These are phyloP conservation scores for Siderastrea radians DNA, from an alignment of 92 coral and sea anemone species.

Conservation along the genomic window DNA sequence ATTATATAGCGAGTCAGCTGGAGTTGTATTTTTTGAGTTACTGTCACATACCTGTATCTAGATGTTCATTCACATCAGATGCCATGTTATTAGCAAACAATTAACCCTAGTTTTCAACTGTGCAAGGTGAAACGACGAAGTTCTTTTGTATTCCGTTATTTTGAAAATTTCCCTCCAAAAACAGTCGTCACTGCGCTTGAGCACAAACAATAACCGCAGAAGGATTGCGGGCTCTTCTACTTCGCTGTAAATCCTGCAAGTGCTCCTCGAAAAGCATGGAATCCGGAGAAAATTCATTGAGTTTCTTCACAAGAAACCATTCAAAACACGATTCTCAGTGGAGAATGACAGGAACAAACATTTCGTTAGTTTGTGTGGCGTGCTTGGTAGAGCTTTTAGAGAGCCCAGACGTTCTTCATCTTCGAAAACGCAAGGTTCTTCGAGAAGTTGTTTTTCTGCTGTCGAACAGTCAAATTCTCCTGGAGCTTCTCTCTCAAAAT, in stretches of 20 bases:
- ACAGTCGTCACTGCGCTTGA: constrained; percentile 50
- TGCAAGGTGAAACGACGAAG: neutral
- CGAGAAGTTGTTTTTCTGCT: constrained; percentile 77
- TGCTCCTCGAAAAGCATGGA: constrained; percentile 12
- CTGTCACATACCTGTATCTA: constrained; percentile 11
- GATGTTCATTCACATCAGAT: constrained; percentile 14
- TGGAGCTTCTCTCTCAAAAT: constrained; percentile 60
- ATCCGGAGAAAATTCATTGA: constrained; percentile 62
- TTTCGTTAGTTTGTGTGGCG: constrained; percentile 87
- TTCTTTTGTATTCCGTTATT: constrained; percentile 12
- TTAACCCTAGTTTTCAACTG: neutral
- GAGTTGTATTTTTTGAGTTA: neutral
- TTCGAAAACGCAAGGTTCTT: constrained; percentile 86
- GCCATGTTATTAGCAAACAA: constrained; percentile 9
- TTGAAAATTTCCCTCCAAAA: constrained; percentile 82
- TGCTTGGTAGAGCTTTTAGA: constrained; percentile 93
- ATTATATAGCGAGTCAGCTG: too few relatives aligned
- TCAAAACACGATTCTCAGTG: constrained; percentile 83
- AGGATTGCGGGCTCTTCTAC: constrained; percentile 61
- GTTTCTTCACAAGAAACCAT: constrained; percentile 89
- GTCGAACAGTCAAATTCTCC: constrained; percentile 65
- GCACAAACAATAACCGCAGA: constrained; percentile 19
- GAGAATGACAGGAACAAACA: constrained; percentile 73
- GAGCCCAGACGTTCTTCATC: constrained; percentile 61
- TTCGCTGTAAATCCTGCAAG: constrained; percentile 47